Base-by-base conservation (phyloP, 2,888 invertebrate genomes). In the Eurytoma adleriae region DNA sequence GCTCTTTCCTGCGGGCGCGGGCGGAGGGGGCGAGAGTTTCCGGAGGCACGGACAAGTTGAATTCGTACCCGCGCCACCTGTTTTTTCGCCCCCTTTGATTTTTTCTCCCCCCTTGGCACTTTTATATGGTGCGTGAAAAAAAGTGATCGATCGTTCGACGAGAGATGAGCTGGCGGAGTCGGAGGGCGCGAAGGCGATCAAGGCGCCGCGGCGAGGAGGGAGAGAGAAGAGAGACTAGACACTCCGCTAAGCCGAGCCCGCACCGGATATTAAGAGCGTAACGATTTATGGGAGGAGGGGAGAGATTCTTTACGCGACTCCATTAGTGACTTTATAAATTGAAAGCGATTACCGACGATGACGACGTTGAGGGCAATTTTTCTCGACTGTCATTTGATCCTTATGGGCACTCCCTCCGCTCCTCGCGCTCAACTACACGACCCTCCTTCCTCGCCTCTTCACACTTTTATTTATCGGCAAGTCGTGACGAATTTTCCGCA, bases 251-350 rank as follows among this genome's bases (percentile, higher is more conserved):
- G 24, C 50, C 52, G 64, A 64, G 30, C 61, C 69, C 40, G 20
- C 48, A 12, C 74, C 76, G 80, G 80, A 76, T 80, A 80, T 80
- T 80, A 80, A 73, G 77, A 80, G 72, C 70, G 68, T 73, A 72
- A 68, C 76, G 72, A 80, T 80, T 80, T 80, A 80, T 72, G 70
- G 68, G 70, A 50, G 57, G 7, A n/a, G 27, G 59, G 59, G 54
- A 59, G 20, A 67, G 62, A 66, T 79, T 75, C 62, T 62, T 72
- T 71, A 48, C 69, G 72, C 76, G 72, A 80, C 76, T 77, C 72
- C 80, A 71, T 80, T 77, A 72, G 72, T 16, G 68, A 66, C 80
- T 71, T 80, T 80, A 76, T 80, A 80, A 80, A 80, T 80, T 80
- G 80, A 80, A 80, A 71, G 62, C 71, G 75, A 80, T 80, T 80